These are phyloP conservation scores for Hemicrepidius hirtus DNA, from an alignment of 2,888 invertebrate species.

Conservation along the genomic window DNA sequence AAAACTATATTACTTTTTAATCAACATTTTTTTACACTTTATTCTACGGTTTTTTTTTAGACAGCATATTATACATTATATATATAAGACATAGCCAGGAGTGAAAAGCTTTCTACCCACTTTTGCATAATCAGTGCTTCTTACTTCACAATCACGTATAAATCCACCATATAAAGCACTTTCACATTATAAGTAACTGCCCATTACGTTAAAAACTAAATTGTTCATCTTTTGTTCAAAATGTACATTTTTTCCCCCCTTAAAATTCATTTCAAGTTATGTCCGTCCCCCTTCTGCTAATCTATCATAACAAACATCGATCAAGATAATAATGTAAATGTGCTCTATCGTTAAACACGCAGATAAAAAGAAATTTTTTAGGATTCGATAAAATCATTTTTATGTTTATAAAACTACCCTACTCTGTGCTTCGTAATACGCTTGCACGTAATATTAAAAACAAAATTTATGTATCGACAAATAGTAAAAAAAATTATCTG, in stretches of 20 bases:
- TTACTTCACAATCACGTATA: conserved; percentile 38
- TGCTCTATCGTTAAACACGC: conserved; percentile 8
- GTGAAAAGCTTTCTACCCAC: conserved; percentile 43
- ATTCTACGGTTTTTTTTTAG: conserved; percentile 41
- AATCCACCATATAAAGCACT: conserved; percentile 33
- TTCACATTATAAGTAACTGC: conserved; percentile 32
- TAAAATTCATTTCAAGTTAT: no score
- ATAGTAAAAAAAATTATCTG: conserved; percentile 18
- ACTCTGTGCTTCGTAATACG: conserved; percentile 32
- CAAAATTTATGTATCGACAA: not conserved
- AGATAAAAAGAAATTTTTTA: conserved; percentile 17
- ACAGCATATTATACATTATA: conserved; percentile 46
- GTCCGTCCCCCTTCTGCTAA: no score
- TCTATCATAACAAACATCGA: no score
- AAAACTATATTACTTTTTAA: conserved; percentile 51
- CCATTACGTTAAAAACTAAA: not conserved
- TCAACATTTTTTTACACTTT: conserved; percentile 50
- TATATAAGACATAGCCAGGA: conserved; percentile 44
- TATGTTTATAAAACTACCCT: conserved; percentile 18
- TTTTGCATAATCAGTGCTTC: conserved; percentile 40
- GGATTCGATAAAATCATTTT: conserved; percentile 6
- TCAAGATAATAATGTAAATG: conserved; percentile 27
- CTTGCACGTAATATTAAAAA: conserved; percentile 33
- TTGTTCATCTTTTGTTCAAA: conserved; percentile 1
- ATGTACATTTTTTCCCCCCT: not conserved